Base-by-base conservation (phyloP, 92 coral and sea anemone species). In the Paragorgia papillata region DNA sequence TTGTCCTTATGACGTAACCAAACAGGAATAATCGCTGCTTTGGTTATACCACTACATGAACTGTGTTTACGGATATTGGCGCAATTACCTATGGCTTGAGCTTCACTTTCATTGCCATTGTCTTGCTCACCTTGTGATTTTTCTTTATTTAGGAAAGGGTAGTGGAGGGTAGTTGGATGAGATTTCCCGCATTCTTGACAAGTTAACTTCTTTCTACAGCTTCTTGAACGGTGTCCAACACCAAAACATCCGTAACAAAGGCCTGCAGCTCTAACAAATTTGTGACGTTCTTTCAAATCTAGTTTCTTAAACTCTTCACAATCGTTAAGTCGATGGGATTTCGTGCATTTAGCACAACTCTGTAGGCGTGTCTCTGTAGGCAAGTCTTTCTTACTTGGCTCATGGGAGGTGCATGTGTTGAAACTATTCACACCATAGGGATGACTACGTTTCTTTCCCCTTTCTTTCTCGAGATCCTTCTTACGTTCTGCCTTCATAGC, bases 141-240 rank as follows among this genome's bases (percentile, higher is more conserved):
- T 34, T 7, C 20, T 29, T 58, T 25, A 46, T 19, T 88, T 81
- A n/a, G n/a, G n/a, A n/a, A n/a, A n/a, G n/a, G n/a, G 5, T n/a
- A 18, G 55, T 84, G 86, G 44, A 81, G 34, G 69, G 86, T 68
- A 53, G 86, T 81, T 12, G 49, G 87, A 54, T 84, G 88, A 7
- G 49, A 32, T 74, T 51, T 71, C 0, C 71, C 67, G 51, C 89
- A 88, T 20, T 40, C 67, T 9, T 55, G 57, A 53, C 89, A 85
- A 8, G 67, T 62, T 9, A 57, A 76, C 0, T 41, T 51, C 22
- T 57, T 80, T 59, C 80, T 82, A 33, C 78, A 74, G 27, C 64
- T 49, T 44, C 62, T 88, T 10, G 92, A 46, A 65, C 85, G 65
- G 67, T 85, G 82, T n/a, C 87, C 91, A 9, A 6, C n/a, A 7